Evolutionary conservation across 1,140 invertebrate species (phyloP), one percentile per base, ranked within the genome.

Genomic region (Glossosoma conforme): DNA sequence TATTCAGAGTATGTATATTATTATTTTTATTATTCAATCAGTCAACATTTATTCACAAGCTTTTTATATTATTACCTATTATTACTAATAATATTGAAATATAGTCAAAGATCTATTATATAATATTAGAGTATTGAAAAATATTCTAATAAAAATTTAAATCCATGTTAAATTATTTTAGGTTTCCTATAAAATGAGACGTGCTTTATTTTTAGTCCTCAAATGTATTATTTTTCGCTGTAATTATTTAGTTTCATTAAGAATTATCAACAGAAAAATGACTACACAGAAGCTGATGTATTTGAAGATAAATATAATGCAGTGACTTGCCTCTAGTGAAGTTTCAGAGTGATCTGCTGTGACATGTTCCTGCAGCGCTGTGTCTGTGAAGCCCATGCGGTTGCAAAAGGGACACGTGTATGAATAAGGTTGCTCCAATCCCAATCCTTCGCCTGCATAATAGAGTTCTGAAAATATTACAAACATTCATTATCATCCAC

Each of bases 331-430:
- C 86, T 93, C 90, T 60, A 85, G 82, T 46, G 85, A 84, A 52
- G 83, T 84, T 66, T 93, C 91, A 32, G 84, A 76, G 74, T 96
- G 92, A 62, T 94, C 90, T 43, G 86, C 76, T 43, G 89, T 85
- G 33, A 96, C 91, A 76, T 97, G 94, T 68, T 97, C 93, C 71
- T 92, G 87, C 37, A 98, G 76, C 11, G 87, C 84, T 36, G 84
- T 78, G 74, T 97, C 93, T 57, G 92, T 96, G 66, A 92, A 93
- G 22, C 95, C 95, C 89, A 97, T 93, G 65, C 85, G 86, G 59
- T 91, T 90, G 77, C 94, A 98, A 72, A 93, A 94, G 28, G 95
- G 94, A 77, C 95, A 98, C 59, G 93, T 96, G 69, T 93, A 93
- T 41, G 93, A 89, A 72, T 97, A 92, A 52, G 92, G 90, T 67